Evolutionary conservation across 92 coral and sea anemone genomes (phyloP).

Genomic region (Pocillopora meandrina): DNA sequence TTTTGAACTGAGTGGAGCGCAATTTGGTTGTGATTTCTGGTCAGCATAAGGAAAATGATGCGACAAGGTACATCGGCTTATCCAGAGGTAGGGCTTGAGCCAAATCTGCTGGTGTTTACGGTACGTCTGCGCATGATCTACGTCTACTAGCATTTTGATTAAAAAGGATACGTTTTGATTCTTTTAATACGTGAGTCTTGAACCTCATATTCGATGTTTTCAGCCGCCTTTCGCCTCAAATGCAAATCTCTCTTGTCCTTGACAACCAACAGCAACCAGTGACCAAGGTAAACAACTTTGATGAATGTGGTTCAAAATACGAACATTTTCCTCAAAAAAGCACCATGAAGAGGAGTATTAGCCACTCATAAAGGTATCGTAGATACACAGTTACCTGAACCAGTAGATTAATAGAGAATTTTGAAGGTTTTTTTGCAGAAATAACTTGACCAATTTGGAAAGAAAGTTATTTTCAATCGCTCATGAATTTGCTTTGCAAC

Average conservation of each 20-base stretch:
- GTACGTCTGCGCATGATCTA: no score
- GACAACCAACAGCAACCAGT: constrained; percentile 47
- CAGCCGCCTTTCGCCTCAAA: constrained; percentile 10
- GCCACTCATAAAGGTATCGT: background rate
- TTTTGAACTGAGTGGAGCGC: no score
- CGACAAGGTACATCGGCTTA: no score
- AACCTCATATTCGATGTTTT: constrained; percentile 68
- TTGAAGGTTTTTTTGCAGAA: background rate
- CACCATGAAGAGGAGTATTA: background rate
- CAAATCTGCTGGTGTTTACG: no score
- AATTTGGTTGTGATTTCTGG: no score
- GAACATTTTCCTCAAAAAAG: background rate
- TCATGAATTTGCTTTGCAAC: background rate
- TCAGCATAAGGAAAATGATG: no score
- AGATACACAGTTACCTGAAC: background rate
- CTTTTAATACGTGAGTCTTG: constrained; percentile 87
- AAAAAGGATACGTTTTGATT: constrained; percentile 97
- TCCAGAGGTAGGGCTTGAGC: no score
- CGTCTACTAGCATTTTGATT: background rate
- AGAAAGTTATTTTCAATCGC: background rate
- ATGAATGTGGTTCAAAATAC: background rate
- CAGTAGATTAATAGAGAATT: background rate
- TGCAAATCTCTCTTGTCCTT: constrained; percentile 31
- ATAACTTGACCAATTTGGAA: background rate
- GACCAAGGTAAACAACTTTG: constrained; percentile 50